Percentiles rank a stretch among this genome's conserved stretches.
phyloP scores from a whole-genome alignment of 2,113 vertebrate species.

The Hydrochoerus hydrochaeris region DNA sequence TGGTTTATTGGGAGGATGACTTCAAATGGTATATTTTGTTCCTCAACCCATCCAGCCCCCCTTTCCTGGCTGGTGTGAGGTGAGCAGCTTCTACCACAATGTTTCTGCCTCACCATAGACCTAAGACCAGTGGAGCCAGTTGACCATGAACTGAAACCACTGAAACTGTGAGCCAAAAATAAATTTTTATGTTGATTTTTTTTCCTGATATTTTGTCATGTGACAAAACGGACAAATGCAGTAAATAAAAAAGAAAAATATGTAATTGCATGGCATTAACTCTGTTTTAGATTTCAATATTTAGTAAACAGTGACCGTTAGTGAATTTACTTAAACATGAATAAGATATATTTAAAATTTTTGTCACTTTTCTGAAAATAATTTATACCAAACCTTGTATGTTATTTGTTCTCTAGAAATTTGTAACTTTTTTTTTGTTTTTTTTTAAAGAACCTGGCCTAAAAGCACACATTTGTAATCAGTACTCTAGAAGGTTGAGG shows the following conservation, averaged over 20 bases:
- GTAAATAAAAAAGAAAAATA: conserved; percentile 5
- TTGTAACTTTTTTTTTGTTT: not conserved
- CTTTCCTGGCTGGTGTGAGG: not conserved
- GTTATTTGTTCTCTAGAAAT: not conserved
- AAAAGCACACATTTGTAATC: not conserved
- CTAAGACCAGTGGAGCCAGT: not conserved
- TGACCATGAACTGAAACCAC: not conserved
- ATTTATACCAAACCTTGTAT: not conserved
- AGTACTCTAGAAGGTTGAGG: not conserved
- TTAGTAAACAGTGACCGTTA: not conserved
- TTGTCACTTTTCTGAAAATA: not conserved
- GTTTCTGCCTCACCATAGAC: not conserved
- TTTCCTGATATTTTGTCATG: not conserved
- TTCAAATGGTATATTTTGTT: not conserved
- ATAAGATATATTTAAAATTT: not conserved
- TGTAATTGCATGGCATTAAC: not conserved
- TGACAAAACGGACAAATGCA: not conserved
- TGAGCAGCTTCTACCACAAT: not conserved
- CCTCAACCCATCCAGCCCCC: not conserved
- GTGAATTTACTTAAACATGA: not conserved
- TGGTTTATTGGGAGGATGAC: too few species aligned
- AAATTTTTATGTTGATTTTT: not conserved
- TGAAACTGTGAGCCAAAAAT: not conserved
- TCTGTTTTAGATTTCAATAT: conserved; percentile 5
- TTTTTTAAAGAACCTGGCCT: not conserved